Base-by-base conservation (phyloP, 2,797 vertebrate genomes). In the Lagorchestes hirsutus region DNA sequence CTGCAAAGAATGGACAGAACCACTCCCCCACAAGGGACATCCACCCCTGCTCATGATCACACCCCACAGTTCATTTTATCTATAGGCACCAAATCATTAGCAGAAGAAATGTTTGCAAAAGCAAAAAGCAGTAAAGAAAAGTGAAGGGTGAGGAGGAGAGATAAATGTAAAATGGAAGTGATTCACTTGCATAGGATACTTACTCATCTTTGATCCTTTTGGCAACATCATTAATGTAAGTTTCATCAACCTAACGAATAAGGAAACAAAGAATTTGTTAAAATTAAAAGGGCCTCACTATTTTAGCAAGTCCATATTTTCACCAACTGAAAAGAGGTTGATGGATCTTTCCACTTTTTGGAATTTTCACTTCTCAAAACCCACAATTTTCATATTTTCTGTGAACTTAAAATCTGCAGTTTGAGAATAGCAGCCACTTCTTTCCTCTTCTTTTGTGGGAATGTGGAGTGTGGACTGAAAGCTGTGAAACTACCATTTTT, bases 121-220 rank as follows among this genome's bases (percentile, higher is more conserved):
- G 18, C n/a, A 57, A 0, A 74, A 82, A 74, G 54, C 16, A 58
- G 54, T 16, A 93, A 62, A 94, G 94, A 67, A 31, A 67, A 31
- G 14, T 3, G 6, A 74, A 95, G 46, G 93, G 27, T 54, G 56
- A 90, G 18, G 24, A 22, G 90, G 31, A 74, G 67, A 40, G n/a
- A 74, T 82, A 46, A 40, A 46, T 2, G 55, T 90, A 57, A 82
- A 16, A 50, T 93, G 18, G 22, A 91, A 52, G 1, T 91, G 22
- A 10, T 40, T 3, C 5, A 90, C 90, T 93, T 13, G 34, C 1
- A n/a, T 0, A 12, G 0, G 58, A 34, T 27, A 99, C 99, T 99
- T 98, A 99, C 99, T 97, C 99, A 62, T 95, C 97, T 97, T 97
- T 98, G 97, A 99, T 93, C 94, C 92, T 99, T 96, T 98, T 96